Conservation (phyloP, 23 tunicate genomes). For the Diplosoma virens region DNA sequence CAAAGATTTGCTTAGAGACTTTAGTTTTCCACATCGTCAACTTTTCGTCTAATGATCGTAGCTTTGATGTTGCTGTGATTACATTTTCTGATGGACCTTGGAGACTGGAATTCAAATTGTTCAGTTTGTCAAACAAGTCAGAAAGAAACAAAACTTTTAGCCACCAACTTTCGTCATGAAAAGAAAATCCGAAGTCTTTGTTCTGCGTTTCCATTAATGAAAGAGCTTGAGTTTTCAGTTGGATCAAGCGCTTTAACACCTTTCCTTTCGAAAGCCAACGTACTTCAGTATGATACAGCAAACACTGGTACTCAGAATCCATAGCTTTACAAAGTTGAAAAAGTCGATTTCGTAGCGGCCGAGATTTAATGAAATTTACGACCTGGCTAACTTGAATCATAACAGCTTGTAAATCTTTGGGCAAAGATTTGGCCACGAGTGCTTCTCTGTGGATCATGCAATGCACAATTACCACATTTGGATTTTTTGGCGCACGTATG, state of each 20-base stretch:
- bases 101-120: slow-evolving; percentile 70
- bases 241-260: slow-evolving; percentile 58
- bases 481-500: slow-evolving; percentile 45
- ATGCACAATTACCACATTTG: slow-evolving; percentile 55
- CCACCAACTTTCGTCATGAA: slow-evolving; percentile 58
- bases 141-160: slow-evolving; percentile 66
- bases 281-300: slow-evolving; percentile 52
- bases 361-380: slow-evolving; percentile 50
- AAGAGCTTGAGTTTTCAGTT: slow-evolving; percentile 53
- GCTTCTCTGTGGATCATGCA: slow-evolving; percentile 68
- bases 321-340: slow-evolving; percentile 57
- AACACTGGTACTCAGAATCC: slow-evolving; percentile 46
- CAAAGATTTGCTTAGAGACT: slow-evolving; percentile 50
- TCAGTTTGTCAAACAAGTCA: slow-evolving; percentile 65
- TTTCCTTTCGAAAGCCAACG: slow-evolving; percentile 66
- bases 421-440: slow-evolving; percentile 58
- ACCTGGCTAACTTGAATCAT: slow-evolving; percentile 43
- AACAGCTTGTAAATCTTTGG: slow-evolving; percentile 46
- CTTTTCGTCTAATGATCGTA: slow-evolving; percentile 60
- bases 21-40: slow-evolving; percentile 60
- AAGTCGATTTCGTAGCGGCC: slow-evolving; percentile 59
- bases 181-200: slow-evolving; percentile 67
- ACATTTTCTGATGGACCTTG: slow-evolving; percentile 72
- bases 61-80: slow-evolving; percentile 64
- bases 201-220: slow-evolving; percentile 52